phyloP scores from a whole-genome alignment of 2,888 invertebrate genomes.

The Lycia hirtaria region DNA sequence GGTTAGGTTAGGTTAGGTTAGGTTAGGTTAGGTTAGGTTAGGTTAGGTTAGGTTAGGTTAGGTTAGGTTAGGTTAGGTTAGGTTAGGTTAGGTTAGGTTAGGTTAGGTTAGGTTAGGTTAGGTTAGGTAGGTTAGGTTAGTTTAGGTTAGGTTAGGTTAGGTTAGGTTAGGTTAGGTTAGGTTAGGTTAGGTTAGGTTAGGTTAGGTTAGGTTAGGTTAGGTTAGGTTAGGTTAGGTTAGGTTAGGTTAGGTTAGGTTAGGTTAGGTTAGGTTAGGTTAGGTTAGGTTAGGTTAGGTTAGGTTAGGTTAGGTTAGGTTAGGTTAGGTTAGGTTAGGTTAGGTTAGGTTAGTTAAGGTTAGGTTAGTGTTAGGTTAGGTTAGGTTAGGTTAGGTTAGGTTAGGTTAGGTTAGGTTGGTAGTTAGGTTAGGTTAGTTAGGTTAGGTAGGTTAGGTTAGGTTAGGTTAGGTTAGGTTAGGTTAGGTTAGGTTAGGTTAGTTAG shows the following conservation, averaged over 20 bases:
- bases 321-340: slow-evolving; percentile 5
- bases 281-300: slow-evolving; percentile 7
- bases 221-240: slow-evolving; percentile 9
- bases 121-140: slow-evolving; percentile 8
- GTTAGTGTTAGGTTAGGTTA: too few relatives aligned
- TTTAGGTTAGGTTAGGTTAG: slow-evolving; percentile 9
- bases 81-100: slow-evolving; percentile 3
- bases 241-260: slow-evolving; percentile 15
- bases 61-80: slow-evolving; percentile 8
- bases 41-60: slow-evolving; percentile 6
- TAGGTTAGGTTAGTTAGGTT: slow-evolving; percentile 36
- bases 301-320: slow-evolving; percentile 13
- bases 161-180: slow-evolving; percentile 14
- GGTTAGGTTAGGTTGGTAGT: slow-evolving; percentile 7
- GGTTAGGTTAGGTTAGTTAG: slow-evolving; percentile 41
- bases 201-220: slow-evolving; percentile 11
- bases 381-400: too few relatives aligned
- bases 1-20: slow-evolving; percentile 1
- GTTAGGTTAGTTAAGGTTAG: slow-evolving; percentile 2
- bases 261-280: slow-evolving; percentile 12
- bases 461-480: slow-evolving; percentile 44
- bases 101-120: slow-evolving; percentile 3
- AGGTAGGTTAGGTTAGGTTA: slow-evolving; percentile 43
- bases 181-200: slow-evolving; percentile 11
- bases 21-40: slow-evolving; percentile 7